Evolutionary conservation across 2,113 vertebrate species (phyloP).

Genomic region (Callocephalon fimbriatum): DNA sequence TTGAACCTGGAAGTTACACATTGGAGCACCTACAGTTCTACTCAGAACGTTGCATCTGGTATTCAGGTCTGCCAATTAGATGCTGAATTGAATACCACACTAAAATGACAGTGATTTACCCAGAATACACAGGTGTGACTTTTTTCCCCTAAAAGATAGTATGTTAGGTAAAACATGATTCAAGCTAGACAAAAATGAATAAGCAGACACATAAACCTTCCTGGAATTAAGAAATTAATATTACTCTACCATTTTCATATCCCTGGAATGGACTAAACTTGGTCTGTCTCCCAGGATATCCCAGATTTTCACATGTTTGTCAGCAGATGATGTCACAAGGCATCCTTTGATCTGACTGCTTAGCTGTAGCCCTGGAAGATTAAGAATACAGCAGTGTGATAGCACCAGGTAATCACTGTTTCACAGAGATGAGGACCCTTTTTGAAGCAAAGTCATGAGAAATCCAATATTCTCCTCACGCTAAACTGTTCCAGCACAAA

Average conservation of each 20-base stretch:
- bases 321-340: constrained; percentile 92
- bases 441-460: neutral
- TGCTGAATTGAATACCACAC: neutral
- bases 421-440: neutral
- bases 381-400: neutral
- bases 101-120: neutral
- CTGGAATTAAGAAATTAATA: neutral
- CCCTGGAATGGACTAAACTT: constrained; percentile 89
- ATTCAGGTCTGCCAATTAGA: neutral
- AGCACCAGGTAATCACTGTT: neutral
- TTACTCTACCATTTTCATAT: constrained; percentile 95
- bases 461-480: neutral
- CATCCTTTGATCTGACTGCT: constrained; percentile 97
- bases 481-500: neutral
- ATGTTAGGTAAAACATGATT: neutral
- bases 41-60: neutral
- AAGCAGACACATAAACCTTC: neutral
- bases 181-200: neutral
- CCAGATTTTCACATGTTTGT: constrained; percentile 96
- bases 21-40: neutral
- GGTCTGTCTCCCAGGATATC: constrained; percentile 93
- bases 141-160: neutral
- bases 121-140: neutral
- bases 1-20: neutral
- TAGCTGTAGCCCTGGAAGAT: constrained; percentile 85